Evolutionary conservation across 2,888 invertebrate species (phyloP).

Genomic region (Lochmaea crataegi): DNA sequence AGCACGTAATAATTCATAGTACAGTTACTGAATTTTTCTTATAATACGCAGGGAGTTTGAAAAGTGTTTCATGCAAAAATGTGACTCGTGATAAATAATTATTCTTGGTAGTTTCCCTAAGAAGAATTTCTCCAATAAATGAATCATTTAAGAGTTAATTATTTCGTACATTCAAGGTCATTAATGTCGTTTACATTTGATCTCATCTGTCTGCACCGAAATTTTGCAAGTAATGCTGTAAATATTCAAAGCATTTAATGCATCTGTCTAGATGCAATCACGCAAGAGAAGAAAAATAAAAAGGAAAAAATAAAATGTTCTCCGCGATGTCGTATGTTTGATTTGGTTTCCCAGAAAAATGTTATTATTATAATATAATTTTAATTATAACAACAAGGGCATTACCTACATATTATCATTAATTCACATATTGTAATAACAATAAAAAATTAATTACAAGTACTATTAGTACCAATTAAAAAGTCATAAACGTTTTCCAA

Average conservation of each 20-base stretch:
- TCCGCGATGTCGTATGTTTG: too few species aligned
- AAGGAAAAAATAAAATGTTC: too few species aligned
- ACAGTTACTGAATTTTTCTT: background rate
- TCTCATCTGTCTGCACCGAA: background rate
- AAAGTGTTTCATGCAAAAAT: background rate
- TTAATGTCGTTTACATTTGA: background rate
- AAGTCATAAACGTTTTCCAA: slow-evolving; percentile 37
- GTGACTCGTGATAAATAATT: background rate
- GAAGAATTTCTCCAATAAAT: background rate
- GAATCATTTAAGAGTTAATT: background rate
- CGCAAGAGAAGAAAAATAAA: background rate
- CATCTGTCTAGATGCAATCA: background rate
- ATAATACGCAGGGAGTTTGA: background rate
- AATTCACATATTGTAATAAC: slow-evolving; percentile 5
- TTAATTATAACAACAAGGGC: too few species aligned
- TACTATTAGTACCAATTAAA: slow-evolving; percentile 37
- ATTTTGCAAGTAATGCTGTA: slow-evolving; percentile 8
- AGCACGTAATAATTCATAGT: background rate
- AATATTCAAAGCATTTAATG: background rate
- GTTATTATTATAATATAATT: too few species aligned
- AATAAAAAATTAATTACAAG: slow-evolving; percentile 9
- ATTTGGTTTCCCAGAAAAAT: too few species aligned
- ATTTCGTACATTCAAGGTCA: background rate
- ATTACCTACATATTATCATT: background rate
- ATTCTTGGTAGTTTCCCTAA: background rate